Percentiles rank a stretch among this genome's conserved stretches.
phyloP scores from a whole-genome alignment of 2,113 vertebrate genomes.

The Rattus norvegicus region DNA sequence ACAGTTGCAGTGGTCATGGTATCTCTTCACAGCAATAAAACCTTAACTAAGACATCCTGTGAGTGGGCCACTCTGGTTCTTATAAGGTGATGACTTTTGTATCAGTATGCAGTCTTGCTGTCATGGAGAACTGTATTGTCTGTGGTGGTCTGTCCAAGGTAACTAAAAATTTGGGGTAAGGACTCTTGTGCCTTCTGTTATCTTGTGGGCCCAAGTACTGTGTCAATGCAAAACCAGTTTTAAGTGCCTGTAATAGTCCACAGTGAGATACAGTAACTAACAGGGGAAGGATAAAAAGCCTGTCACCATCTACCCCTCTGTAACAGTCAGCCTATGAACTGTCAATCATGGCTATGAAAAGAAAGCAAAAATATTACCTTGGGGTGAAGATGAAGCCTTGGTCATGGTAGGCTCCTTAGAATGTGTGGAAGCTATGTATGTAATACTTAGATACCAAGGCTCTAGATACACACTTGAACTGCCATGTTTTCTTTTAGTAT shows the following conservation, averaged over 20 bases:
- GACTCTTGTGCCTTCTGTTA: background rate
- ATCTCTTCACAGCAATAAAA: background rate
- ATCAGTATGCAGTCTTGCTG: background rate
- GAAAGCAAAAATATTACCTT: background rate
- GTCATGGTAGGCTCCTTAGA: background rate
- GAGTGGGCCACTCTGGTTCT: background rate
- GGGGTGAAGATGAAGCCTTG: background rate
- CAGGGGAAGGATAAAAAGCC: background rate
- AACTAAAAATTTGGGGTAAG: background rate
- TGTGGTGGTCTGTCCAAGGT: background rate
- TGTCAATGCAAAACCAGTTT: background rate
- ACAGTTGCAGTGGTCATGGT: background rate
- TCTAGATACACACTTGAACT: background rate
- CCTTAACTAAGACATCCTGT: background rate
- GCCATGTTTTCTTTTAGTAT: too few relatives aligned
- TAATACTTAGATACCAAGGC: background rate
- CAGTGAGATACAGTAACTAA: background rate
- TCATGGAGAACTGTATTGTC: background rate
- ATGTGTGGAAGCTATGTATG: background rate
- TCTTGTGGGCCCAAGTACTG: background rate
- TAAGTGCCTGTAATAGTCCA: background rate
- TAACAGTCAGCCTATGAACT: background rate
- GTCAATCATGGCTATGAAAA: background rate
- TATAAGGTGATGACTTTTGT: background rate
- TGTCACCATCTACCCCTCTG: rapidly evolving